Percentiles rank a stretch among this genome's conserved stretches.
phyloP scores from a whole-genome alignment of 2,888 invertebrate genomes.

The Perizoma flavofasciatum region DNA sequence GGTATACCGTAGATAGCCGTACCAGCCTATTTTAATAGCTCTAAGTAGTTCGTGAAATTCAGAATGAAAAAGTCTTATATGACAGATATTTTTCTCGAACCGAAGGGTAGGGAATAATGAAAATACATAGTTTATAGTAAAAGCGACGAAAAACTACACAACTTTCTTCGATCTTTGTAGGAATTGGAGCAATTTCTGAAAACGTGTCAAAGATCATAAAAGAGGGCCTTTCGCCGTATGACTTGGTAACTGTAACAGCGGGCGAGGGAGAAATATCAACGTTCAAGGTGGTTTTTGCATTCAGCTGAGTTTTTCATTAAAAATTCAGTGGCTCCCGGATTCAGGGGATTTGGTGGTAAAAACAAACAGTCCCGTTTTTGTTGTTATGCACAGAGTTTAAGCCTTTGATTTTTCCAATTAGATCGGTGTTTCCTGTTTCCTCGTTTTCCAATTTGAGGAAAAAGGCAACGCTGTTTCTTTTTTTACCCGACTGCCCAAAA shows the following conservation, averaged over 20 bases:
- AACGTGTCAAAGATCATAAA: slow-evolving; percentile 68
- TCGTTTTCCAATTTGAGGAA: slow-evolving; percentile 8
- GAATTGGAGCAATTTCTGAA: slow-evolving; percentile 58
- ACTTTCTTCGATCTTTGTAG: slow-evolving; percentile 49
- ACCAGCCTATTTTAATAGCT: too few relatives aligned
- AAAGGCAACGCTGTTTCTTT: neutral
- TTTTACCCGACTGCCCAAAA: too few relatives aligned
- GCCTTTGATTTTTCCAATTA: slow-evolving; percentile 25
- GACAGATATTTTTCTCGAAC: too few relatives aligned
- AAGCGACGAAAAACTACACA: slow-evolving; percentile 29
- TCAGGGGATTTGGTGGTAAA: slow-evolving; percentile 8
- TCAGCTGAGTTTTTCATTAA: slow-evolving; percentile 35
- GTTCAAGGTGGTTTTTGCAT: slow-evolving; percentile 25
- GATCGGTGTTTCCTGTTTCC: slow-evolving; percentile 9
- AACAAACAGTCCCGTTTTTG: slow-evolving; percentile 16
- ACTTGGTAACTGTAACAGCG: slow-evolving; percentile 24
- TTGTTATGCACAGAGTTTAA: slow-evolving; percentile 15
- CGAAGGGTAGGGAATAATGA: too few relatives aligned
- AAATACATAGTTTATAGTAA: slow-evolving; percentile 28
- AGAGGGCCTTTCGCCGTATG: slow-evolving; percentile 45
- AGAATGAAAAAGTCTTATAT: too few relatives aligned
- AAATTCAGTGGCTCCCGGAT: slow-evolving; percentile 20
- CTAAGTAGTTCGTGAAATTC: too few relatives aligned
- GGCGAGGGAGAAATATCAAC: slow-evolving; percentile 33
- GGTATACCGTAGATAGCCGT: too few relatives aligned